phyloP scores from a whole-genome alignment of 1,140 invertebrate species.

The Drosophila repleta region DNA sequence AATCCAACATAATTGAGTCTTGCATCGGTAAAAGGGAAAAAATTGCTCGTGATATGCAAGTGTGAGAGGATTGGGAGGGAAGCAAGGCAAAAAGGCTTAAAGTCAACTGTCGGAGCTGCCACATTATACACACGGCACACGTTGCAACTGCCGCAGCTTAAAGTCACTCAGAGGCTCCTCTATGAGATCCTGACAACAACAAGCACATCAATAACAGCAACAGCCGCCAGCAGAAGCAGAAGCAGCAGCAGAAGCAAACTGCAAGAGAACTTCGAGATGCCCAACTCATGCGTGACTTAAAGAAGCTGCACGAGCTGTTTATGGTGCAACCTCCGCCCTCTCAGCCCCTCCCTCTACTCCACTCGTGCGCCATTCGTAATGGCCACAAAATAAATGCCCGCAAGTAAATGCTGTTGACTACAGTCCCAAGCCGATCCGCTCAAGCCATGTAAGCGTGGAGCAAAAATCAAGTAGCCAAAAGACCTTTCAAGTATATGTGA shows the following conservation, averaged over 20 bases:
- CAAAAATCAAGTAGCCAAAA: conserved; percentile 53
- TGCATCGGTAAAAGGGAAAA: conserved; percentile 12
- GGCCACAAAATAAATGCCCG: conserved; percentile 55
- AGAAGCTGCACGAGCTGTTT: conserved; percentile 27
- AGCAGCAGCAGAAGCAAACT: conserved; percentile 8
- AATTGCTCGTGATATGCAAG: conserved; percentile 30
- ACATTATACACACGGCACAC: conserved; percentile 65
- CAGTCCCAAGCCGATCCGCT: conserved; percentile 50
- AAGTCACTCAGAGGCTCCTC: conserved; percentile 59
- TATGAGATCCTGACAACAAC: conserved; percentile 40
- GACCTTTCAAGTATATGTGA: conserved; percentile 62
- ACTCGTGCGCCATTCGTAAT: conserved; percentile 17
- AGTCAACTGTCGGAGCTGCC: conserved; percentile 49
- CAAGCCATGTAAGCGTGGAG: conserved; percentile 21
- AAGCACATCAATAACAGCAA: conserved; percentile 38
- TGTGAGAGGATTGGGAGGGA: background rate
- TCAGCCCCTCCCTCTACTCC: background rate
- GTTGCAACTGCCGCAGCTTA: conserved; percentile 59
- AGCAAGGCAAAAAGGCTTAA: conserved; percentile 27
- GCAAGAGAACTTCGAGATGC: conserved; percentile 30
- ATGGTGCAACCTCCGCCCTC: background rate
- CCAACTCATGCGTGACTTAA: conserved; percentile 34
- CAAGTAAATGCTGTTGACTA: conserved; percentile 72
- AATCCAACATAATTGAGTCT: conserved; percentile 76
- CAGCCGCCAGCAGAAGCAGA: conserved; percentile 14